Evolutionary conservation across 2,888 invertebrate species (phyloP), one percentile per base, ranked within the genome.

Genomic region (Brenthis ino): DNA sequence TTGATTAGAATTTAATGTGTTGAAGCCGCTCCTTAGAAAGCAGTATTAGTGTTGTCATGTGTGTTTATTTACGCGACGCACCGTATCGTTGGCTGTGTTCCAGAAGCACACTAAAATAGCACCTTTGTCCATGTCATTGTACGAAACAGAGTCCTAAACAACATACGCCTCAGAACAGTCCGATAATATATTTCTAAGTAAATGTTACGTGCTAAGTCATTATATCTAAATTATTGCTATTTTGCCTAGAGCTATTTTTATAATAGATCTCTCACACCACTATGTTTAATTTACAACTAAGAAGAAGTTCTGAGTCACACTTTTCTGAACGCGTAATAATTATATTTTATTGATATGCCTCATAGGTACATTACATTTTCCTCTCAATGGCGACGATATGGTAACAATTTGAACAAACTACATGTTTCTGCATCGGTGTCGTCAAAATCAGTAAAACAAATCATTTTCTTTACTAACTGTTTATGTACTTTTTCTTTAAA

Each of bases 121-220:
- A 81, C 82, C 84, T 85, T 84, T 82, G 82, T 82, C 82, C 89
- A 89, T 88, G 92, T 93, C 91, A 91, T 91, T 91, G 91, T 91
- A 91, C 92, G 86, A 88, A 84, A 82, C 79, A 79, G 77, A 79
- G 84, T 84, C 84, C 85, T 87, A 79, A 78, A 77, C 80, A 72
- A 54, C 65, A 64, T 70, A 69, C 69, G 47, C 64, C n/a, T 43
- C 43, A 50, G 12, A 61, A 20, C 48, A 48, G 50, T 37, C 50
- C 33, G 50, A 61, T 67, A 57, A 24, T 43, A 16, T 14, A 28
- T 37, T 43, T 43, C 37, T 43, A 43, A 43, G 37, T 43, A 43
- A 43, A 60, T 48, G n/a, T 20, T 2, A 43, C 1, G 0, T 47
- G 16, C 6, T n/a, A 57, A 43, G 13, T 20, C 20, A 57, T 20